Evolutionary conservation across 2,888 invertebrate genomes (phyloP), one percentile per base, ranked within the genome.

Genomic region (Tortrix viridana): DNA sequence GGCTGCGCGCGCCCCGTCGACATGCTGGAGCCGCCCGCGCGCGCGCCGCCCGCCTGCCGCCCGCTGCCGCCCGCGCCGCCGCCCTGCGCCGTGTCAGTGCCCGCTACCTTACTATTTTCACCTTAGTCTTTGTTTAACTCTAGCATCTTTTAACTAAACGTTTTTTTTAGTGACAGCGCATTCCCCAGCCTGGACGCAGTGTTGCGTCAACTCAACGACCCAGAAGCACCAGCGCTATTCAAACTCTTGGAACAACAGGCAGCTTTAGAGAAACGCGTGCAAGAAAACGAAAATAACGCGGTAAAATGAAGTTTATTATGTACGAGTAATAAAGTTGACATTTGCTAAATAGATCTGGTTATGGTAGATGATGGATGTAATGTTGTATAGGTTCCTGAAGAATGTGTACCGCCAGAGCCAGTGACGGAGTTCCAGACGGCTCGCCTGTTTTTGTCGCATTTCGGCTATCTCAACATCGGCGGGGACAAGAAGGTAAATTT

Each of bases 381-480:
- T 49, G 4, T 14, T 38, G 12, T 44, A 16, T 18, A 95, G 89
- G 88, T 93, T 0, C 95, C 95, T 12, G 97, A 97, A 79, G 92
- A 92, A 55, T 96, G 96, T 71, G 88, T 94, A 0, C 96, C 97
- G 1, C 97, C 97, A 0, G 93, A 95, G 2, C 95, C 96, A 3
- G 97, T 97, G 72, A 96, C 97, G 60, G 98, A 98, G 81, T 99
- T 98, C 81, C 98, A 99, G 89, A 98, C 99, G 0, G 97, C 99
- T 1, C 94, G 99, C 54, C 92, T 99, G 23, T 98, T 99, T 83
- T 92, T 99, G 18, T 98, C 98, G 3, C 98, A 99, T 86, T 98
- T 99, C 85, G 99, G 99, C 0, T 96, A 98, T 76, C 89, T 99
- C 18, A 94, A 95, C 43, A 93, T 95, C 44, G 88, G 89, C 0